Percentiles rank a stretch among this genome's conserved stretches.
phyloP scores from a whole-genome alignment of 92 coral and sea anemone species.

The Isaurus tuberculatus region DNA sequence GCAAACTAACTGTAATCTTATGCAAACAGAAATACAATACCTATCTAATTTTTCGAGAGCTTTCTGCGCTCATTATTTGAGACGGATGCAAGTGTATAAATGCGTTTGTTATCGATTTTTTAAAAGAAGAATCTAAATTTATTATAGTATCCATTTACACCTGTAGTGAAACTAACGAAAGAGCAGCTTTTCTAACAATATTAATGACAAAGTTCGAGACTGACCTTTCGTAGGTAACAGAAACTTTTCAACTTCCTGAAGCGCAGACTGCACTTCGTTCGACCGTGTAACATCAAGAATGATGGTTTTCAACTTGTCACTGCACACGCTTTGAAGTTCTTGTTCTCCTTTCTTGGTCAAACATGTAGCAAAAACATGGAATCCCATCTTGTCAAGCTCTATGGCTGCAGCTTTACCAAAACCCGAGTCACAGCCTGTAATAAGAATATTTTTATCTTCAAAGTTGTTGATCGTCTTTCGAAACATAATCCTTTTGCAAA shows the following conservation, averaged over 20 bases:
- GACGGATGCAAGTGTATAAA: too few species aligned
- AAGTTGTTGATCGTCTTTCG: constrained; percentile 15
- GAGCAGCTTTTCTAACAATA: not conserved
- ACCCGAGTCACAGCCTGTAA: constrained; percentile 95
- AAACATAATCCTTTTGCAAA: constrained; percentile 31
- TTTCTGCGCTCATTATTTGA: too few species aligned
- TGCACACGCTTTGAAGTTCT: constrained; percentile 56
- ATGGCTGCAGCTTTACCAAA: constrained; percentile 85
- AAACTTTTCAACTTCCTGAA: constrained; percentile 48
- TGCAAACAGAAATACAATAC: too few species aligned
- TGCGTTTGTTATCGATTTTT: too few species aligned
- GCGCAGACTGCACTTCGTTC: constrained; percentile 57
- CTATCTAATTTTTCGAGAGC: too few species aligned
- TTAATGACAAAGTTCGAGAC: not conserved
- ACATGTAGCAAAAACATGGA: constrained; percentile 90
- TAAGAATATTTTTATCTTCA: constrained; percentile 63
- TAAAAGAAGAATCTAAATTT: too few species aligned
- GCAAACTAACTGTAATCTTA: too few species aligned
- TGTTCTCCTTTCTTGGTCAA: constrained; percentile 75
- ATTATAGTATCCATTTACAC: too few species aligned
- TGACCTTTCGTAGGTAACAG: constrained; percentile 66
- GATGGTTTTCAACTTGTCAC: constrained; percentile 67
- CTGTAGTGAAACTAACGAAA: too few species aligned
- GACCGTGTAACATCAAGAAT: constrained; percentile 81
- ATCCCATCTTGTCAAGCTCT: constrained; percentile 80